phyloP scores from a whole-genome alignment of 2,888 invertebrate species.

The Odontomyia ornata region DNA sequence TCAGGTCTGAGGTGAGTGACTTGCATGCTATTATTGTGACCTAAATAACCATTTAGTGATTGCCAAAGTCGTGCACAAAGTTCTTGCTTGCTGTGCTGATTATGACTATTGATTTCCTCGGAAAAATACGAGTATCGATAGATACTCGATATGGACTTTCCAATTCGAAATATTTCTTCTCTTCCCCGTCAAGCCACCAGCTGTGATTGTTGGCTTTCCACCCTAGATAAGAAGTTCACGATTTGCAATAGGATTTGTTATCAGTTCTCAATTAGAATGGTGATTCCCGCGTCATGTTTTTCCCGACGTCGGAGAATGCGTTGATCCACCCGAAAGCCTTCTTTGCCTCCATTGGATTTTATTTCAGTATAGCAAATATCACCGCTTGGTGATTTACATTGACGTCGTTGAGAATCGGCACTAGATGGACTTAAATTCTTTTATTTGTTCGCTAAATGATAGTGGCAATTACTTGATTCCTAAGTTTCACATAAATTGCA shows the following conservation, averaged over 20 bases:
- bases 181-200: constrained; percentile 38
- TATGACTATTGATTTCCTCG: neutral
- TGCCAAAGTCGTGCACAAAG: neutral
- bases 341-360: neutral
- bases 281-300: too few species aligned
- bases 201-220: constrained; percentile 36
- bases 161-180: constrained; percentile 27
- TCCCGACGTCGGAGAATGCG: neutral
- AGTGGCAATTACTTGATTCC: too few species aligned
- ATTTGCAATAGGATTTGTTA: neutral
- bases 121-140: neutral
- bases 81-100: constrained; percentile 18
- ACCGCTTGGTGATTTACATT: neutral
- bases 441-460: too few species aligned
- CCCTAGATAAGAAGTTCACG: constrained; percentile 13
- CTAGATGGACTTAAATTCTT: neutral
- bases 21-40: neutral
- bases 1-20: constrained; percentile 73
- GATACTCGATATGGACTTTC: neutral
- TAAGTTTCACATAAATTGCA: too few species aligned
- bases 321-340: neutral
- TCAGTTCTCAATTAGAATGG: neutral
- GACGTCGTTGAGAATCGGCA: neutral
- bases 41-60: neutral
- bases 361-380: neutral